phyloP scores from a whole-genome alignment of 1,140 invertebrate species.

The Drosophila obscura region DNA sequence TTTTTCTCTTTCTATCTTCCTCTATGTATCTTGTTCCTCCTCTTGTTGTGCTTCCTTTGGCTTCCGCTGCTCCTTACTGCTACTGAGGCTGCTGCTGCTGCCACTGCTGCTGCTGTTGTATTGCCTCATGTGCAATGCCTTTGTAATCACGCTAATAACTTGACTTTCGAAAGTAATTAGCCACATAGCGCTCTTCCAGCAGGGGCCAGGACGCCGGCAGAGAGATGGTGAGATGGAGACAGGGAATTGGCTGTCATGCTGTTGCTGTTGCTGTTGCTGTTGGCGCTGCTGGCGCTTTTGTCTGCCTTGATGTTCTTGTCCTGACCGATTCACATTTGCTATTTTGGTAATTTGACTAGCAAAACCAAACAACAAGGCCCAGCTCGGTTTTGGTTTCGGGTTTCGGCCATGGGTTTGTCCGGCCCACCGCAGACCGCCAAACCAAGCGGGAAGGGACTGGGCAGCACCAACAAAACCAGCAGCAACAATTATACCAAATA shows the following conservation, averaged over 20 bases:
- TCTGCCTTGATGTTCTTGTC: slow-evolving; percentile 9
- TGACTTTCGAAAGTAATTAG: slow-evolving; percentile 82
- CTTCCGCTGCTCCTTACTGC: slow-evolving; percentile 28
- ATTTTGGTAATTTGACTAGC: slow-evolving; percentile 74
- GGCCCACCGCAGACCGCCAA: slow-evolving; percentile 52
- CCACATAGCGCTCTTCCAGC: slow-evolving; percentile 66
- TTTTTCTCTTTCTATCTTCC: neutral
- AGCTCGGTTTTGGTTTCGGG: slow-evolving; percentile 31
- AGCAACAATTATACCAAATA: slow-evolving; percentile 29
- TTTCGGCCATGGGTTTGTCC: slow-evolving; percentile 19
- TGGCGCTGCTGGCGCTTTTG: slow-evolving; percentile 4
- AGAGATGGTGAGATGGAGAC: slow-evolving; percentile 3
- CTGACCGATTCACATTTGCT: slow-evolving; percentile 40
- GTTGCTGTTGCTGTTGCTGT: slow-evolving; percentile 47
- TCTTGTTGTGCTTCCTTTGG: slow-evolving; percentile 32
- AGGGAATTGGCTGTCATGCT: slow-evolving; percentile 54
- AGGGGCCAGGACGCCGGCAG: neutral
- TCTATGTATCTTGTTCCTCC: slow-evolving; percentile 13
- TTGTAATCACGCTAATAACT: slow-evolving; percentile 83
- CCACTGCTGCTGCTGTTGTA: slow-evolving; percentile 30
- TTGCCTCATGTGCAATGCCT: slow-evolving; percentile 70
- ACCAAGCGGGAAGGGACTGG: slow-evolving; percentile 19
- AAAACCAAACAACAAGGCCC: slow-evolving; percentile 50
- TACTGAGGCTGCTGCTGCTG: slow-evolving; percentile 17
- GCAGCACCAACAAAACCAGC: slow-evolving; percentile 1